phyloP scores from a whole-genome alignment of 2,888 invertebrate genomes.

The Pilophorus perplexus region DNA sequence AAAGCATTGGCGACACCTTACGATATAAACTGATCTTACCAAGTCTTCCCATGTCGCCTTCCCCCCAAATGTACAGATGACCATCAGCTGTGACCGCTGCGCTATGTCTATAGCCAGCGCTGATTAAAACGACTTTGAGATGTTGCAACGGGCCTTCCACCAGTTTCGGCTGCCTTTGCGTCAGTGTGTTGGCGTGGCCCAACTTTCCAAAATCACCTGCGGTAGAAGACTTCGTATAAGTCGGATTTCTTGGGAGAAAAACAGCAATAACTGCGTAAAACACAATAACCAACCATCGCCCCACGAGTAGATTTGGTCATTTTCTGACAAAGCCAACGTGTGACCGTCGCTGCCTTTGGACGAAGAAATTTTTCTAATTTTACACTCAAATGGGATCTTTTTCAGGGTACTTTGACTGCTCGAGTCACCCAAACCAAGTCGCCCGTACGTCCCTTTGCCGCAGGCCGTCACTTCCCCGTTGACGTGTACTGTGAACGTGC shows the following conservation, averaged over 20 bases:
- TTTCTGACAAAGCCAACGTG: constrained; percentile 57
- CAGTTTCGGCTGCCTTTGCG: constrained; percentile 58
- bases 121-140: constrained; percentile 56
- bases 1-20: constrained; percentile 5
- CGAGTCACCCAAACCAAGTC: constrained; percentile 63
- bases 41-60: constrained; percentile 58
- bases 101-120: constrained; percentile 60
- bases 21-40: no score
- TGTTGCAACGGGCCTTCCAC: constrained; percentile 55
- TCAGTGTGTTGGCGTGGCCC: constrained; percentile 58
- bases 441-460: constrained; percentile 64
- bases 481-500: constrained; percentile 61
- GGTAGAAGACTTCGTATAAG: constrained; percentile 3
- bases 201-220: constrained; percentile 60
- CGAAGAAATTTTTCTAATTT: constrained; percentile 57
- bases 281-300: constrained; percentile 55
- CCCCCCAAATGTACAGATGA: constrained; percentile 60
- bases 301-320: constrained; percentile 59
- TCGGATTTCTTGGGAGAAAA: no score
- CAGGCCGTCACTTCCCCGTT: constrained; percentile 62
- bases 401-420: constrained; percentile 61
- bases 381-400: constrained; percentile 57
- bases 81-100: constrained; percentile 60
- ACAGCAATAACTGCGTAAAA: not conserved
- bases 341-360: constrained; percentile 62